These are phyloP conservation scores for Stenurella melanura DNA, from an alignment of 2,888 invertebrate genomes.

Conservation along the genomic window DNA sequence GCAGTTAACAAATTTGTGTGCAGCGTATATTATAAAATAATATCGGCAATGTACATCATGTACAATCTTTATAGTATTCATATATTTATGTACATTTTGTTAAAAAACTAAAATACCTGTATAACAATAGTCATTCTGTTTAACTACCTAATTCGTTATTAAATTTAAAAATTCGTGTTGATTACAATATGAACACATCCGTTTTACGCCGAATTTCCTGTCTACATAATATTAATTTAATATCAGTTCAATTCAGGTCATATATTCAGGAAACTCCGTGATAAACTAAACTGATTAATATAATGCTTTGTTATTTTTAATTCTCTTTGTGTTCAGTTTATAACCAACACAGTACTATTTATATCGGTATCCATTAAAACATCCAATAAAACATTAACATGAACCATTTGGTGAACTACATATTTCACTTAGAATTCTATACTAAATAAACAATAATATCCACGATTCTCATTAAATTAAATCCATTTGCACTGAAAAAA, in stretches of 20 bases:
- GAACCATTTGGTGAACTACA: conserved; percentile 24
- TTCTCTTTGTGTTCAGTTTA: conserved; percentile 14
- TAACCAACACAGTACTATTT: conserved; percentile 8
- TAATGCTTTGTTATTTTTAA: conserved; percentile 1
- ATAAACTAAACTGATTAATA: not conserved
- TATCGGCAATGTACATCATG: no score
- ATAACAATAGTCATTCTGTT: no score
- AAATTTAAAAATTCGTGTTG: not conserved
- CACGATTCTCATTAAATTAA: not conserved
- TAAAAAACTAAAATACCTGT: no score
- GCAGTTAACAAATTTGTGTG: no score
- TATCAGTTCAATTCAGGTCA: not conserved
- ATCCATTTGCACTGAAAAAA: not conserved
- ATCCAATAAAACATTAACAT: conserved; percentile 12
- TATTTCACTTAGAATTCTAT: conserved; percentile 1
- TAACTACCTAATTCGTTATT: no score
- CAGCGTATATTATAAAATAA: no score
- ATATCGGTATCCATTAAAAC: conserved; percentile 11
- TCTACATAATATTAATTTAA: not conserved
- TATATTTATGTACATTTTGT: no score
- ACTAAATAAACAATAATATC: conserved; percentile 4
- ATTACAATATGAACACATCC: not conserved
- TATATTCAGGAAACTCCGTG: not conserved
- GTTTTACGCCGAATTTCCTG: not conserved
- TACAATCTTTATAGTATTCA: no score